A percentile compares a stretch with the other conserved stretches of the same genome.
Conservation (phyloP, 2,113 vertebrate genomes). For the Tringa solitaria region DNA sequence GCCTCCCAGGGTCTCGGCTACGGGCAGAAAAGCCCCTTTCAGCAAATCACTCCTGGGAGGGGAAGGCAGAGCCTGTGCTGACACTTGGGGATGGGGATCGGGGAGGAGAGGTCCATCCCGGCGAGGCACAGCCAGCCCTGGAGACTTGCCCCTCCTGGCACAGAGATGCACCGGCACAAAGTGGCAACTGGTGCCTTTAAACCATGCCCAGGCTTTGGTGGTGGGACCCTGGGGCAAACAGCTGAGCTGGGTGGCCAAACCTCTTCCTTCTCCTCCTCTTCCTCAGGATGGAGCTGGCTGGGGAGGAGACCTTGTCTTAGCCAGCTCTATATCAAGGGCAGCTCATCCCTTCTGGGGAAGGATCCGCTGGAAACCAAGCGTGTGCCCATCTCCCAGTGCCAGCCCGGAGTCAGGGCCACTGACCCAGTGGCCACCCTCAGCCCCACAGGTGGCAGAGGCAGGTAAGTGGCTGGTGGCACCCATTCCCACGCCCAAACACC, state of each 20-base stretch:
- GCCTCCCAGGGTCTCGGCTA: background rate
- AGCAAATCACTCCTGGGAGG: background rate
- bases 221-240: background rate
- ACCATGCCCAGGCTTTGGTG: background rate
- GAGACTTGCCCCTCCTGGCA: background rate
- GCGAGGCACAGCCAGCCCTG: accelerated
- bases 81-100: accelerated
- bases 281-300: background rate
- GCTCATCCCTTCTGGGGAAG: background rate
- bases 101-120: background rate
- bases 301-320: background rate
- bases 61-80: accelerated
- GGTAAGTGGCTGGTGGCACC: background rate
- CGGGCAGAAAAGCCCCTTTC: background rate
- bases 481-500: accelerated
- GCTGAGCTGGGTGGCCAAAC: background rate
- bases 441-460: accelerated
- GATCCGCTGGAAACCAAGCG: background rate
- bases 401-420: accelerated
- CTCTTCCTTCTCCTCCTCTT: background rate
- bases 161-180: background rate
- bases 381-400: background rate
- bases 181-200: background rate
- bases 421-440: background rate
- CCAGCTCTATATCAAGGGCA: background rate